Evolutionary conservation across 2,888 invertebrate species (phyloP).

Genomic region (Ramazzottius varieornatus): DNA sequence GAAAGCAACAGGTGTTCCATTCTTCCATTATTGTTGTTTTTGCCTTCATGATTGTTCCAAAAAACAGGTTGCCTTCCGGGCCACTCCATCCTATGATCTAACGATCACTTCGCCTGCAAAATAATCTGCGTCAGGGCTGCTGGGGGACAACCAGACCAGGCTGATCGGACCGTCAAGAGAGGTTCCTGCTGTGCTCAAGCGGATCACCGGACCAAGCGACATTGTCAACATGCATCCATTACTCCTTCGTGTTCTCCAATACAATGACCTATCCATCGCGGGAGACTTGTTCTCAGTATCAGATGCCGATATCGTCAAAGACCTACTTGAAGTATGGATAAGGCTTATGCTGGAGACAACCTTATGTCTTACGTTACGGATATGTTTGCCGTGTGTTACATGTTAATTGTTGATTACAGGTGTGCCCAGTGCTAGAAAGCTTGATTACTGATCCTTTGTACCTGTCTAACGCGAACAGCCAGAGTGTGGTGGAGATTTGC

Average conservation of each 20-base stretch:
- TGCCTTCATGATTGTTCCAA: too few relatives aligned
- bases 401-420: background rate
- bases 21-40: too few relatives aligned
- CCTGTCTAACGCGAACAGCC: constrained; percentile 59
- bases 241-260: background rate
- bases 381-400: background rate
- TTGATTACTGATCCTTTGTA: constrained; percentile 26
- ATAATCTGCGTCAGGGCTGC: too few relatives aligned
- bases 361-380: background rate
- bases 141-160: too few relatives aligned
- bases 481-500: constrained; percentile 79
- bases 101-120: too few relatives aligned
- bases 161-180: too few relatives aligned
- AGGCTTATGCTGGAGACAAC: background rate
- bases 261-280: constrained; percentile 30
- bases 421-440: background rate
- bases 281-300: constrained; percentile 60
- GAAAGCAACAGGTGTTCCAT: too few relatives aligned
- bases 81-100: too few relatives aligned
- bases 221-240: background rate
- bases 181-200: too few relatives aligned
- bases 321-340: background rate
- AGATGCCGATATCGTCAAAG: background rate
- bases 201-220: too few relatives aligned
- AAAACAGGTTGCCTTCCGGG: too few relatives aligned